Conservation (phyloP, 2,113 vertebrate species). For the Scytalopus superciliaris region DNA sequence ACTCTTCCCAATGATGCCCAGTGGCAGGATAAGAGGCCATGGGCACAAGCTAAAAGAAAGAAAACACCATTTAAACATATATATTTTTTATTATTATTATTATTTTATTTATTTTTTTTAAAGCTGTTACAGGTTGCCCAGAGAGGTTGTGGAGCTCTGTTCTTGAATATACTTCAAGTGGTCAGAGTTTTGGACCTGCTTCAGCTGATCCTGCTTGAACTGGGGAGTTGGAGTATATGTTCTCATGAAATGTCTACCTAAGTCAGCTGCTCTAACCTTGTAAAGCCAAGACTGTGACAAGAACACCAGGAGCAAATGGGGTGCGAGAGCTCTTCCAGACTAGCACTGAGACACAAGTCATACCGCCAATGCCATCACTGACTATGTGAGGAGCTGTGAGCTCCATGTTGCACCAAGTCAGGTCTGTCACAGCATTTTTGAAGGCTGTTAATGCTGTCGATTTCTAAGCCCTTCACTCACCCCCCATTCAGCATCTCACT, state of each 20-base stretch:
- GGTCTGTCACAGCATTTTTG: neutral
- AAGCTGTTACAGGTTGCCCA: neutral
- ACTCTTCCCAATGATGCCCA: neutral
- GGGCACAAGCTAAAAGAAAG: neutral
- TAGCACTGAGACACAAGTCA: neutral
- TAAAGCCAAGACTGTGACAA: neutral
- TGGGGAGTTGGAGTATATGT: neutral
- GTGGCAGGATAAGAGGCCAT: neutral
- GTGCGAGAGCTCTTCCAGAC: neutral
- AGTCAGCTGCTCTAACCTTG: neutral
- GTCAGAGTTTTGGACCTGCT: neutral
- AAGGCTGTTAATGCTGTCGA: neutral
- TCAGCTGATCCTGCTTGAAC: neutral
- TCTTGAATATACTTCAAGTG: neutral
- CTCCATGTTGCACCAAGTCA: neutral
- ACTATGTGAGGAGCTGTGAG: neutral
- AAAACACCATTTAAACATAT: neutral
- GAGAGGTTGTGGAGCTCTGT: neutral
- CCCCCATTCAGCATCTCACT: neutral
- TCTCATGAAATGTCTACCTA: neutral
- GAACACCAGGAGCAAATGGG: neutral
- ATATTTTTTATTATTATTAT: too few relatives aligned
- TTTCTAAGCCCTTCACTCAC: neutral
- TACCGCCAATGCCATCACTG: rapidly evolving
- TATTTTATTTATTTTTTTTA: neutral